Base-by-base conservation (phyloP, 1,140 invertebrate species). In the Prorops nasuta region DNA sequence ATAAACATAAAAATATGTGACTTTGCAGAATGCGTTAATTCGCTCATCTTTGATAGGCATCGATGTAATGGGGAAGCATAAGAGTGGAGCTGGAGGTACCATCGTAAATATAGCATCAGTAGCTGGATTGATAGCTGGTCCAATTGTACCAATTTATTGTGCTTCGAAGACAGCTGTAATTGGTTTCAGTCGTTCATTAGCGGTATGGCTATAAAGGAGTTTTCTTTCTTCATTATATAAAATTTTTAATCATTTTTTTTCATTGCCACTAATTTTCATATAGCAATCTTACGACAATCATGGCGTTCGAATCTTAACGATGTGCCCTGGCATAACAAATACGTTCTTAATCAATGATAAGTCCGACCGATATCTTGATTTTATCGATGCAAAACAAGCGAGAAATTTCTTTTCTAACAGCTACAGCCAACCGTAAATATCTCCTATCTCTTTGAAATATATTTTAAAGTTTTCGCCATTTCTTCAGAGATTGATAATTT, bases 121-220 rank as follows among this genome's bases (percentile, higher is more conserved):
- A 39, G 71, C 79, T 46, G 84, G 83, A 10, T 65, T 82, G 21
- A 70, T 72, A 43, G 72, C 81, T 2, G 72, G 80, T 44, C 78
- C 76, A 40, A 76, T 71, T 43, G 54, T 79, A 28, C 84, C 85
- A 0, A 66, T 82, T 2, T 87, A 87, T 58, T 66, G 75, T n/a
- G 83, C 80, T 1, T 84, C 83, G 2, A 87, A 87, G 56, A 79
- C 81, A 53, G 84, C 79, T 9, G 75, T 83, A n/a, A 38, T 71
- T 42, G 73, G 68, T 12, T 61, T 65, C 35, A 75, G 64, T 9
- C 41, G 62, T 35, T 64, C 65, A 20, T 60, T 54, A 12, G 60
- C 49, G 12, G 60, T 62, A 38, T 53, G 53, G 45, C 18, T 8
- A 19, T 41, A 16, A 17, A 37, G 7, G 40, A 16, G n/a, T 15